These are phyloP conservation scores for Dendrocincla fuliginosa DNA, from an alignment of 2,797 vertebrate species.

Conservation along the genomic window DNA sequence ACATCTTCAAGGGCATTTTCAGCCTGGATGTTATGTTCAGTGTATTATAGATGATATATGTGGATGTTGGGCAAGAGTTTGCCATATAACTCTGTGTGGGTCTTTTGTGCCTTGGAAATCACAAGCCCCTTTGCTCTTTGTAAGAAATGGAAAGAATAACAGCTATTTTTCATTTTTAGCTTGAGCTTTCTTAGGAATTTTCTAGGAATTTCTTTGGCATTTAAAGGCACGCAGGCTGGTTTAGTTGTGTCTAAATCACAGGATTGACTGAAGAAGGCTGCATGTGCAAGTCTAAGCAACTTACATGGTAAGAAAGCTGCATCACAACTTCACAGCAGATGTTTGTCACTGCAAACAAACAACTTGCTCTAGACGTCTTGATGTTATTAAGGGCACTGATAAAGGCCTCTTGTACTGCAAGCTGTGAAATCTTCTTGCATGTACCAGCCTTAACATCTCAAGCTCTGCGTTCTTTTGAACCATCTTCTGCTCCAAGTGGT, in stretches of 20 bases:
- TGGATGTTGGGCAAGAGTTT: background rate
- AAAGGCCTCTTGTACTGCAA: background rate
- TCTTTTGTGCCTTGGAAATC: background rate
- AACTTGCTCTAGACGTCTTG: accelerated
- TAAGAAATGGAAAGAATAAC: background rate
- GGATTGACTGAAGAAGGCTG: background rate
- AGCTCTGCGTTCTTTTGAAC: background rate
- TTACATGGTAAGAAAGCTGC: background rate
- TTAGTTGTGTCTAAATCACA: background rate
- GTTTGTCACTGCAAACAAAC: background rate
- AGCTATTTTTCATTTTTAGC: background rate
- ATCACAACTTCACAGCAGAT: background rate
- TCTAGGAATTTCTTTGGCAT: background rate
- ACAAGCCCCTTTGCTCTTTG: background rate
- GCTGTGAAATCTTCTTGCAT: background rate
- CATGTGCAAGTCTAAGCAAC: background rate
- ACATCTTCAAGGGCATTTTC: background rate
- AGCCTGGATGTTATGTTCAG: background rate
- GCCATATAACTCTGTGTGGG: background rate
- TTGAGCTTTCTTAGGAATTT: background rate
- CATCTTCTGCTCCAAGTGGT: background rate
- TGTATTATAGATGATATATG: accelerated
- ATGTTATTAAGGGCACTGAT: background rate
- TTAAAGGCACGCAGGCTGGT: background rate
- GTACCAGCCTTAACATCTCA: background rate